Evolutionary conservation across 1,140 invertebrate species (phyloP), one percentile per base, ranked within the genome.

Genomic region (Thaumetopoea pityocampa): DNA sequence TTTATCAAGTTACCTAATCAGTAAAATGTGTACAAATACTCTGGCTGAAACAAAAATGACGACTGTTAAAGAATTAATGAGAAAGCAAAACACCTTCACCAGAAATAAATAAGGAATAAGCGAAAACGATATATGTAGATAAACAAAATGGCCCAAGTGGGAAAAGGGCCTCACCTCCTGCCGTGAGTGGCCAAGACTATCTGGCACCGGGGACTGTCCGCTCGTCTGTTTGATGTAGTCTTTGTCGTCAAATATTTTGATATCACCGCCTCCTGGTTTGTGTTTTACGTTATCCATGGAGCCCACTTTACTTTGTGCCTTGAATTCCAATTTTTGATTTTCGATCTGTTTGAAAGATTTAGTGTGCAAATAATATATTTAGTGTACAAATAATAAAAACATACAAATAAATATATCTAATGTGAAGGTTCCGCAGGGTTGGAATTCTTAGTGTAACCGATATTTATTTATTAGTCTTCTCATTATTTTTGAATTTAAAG

Each of bases 251-350:
- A 97, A 98, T 67, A 96, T 96, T 86, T 95, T 95, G 78, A 93
- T 92, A 36, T 95, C 94, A 19, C 97, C 97, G 35, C 97, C 97
- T 38, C 96, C 94, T 26, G 97, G 94, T 85, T 90, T 93, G 86
- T 99, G 92, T 74, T 96, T 95, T 38, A 97, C 91, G 82, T 99
- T 98, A 71, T 97, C 94, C 87, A 98, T 71, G 11, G 96, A 98
- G 33, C 95, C 95, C 51, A 98, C 88, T 86, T 95, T 95, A 82
- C 93, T 94, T 79, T 93, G 89, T 42, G 91, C 93, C 83, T 94
- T 94, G 71, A 94, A 89, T 58, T 95, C 93, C 79, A 96, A 72
- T 85, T 95, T 95, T 85, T 94, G 91, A 61, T 89, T 92, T 86
- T 95, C 93, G 73, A 96, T 95, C 94, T 96, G 89, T 80, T 77